These are phyloP conservation scores for Myotis lucifugus DNA, from an alignment of 2,113 vertebrate genomes.

Conservation along the genomic window DNA sequence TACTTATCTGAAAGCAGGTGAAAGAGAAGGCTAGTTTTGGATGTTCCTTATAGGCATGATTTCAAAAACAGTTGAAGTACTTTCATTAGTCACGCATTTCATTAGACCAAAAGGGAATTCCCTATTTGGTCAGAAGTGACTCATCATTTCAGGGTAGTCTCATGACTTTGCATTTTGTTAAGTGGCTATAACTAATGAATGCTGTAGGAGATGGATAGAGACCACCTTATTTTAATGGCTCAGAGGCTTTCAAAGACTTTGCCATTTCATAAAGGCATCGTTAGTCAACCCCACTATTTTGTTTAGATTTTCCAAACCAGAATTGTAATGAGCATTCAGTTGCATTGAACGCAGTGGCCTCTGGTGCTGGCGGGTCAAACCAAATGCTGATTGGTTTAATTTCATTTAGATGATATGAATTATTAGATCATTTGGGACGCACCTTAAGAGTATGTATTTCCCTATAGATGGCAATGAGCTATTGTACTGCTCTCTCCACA, in stretches of 20 bases:
- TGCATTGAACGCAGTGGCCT: background rate
- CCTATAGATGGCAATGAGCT: background rate
- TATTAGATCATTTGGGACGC: background rate
- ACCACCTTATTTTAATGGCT: background rate
- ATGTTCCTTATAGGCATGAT: background rate
- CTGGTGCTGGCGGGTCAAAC: background rate
- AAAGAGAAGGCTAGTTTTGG: background rate
- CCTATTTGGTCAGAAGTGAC: background rate
- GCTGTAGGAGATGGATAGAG: background rate
- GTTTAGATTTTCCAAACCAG: slow-evolving; percentile 16
- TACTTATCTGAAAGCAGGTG: background rate
- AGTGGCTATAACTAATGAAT: background rate
- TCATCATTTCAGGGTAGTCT: background rate
- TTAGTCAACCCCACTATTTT: background rate
- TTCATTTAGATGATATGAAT: background rate
- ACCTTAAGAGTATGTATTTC: background rate
- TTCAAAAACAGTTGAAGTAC: background rate
- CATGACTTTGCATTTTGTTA: background rate
- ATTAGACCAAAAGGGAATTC: background rate
- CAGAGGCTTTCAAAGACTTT: background rate
- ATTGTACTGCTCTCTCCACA: background rate
- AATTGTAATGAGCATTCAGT: background rate
- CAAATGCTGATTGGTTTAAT: background rate
- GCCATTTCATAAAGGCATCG: background rate
- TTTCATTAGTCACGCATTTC: background rate